Evolutionary conservation across 2,797 vertebrate genomes (phyloP), one percentile per base, ranked within the genome.

Genomic region (Sebastes nivosus): DNA sequence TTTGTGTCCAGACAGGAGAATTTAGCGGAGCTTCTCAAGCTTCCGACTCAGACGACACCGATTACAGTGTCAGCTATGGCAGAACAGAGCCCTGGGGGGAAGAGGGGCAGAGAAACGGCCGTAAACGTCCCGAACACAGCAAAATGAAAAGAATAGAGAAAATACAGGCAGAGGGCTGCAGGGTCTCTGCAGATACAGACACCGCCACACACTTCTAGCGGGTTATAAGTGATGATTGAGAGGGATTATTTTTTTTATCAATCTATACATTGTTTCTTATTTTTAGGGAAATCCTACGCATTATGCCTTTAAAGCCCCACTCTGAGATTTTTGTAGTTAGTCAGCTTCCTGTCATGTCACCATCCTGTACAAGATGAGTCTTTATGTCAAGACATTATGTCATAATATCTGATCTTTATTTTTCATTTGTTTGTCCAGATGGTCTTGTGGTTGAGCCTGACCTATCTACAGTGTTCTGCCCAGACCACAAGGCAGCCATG

Each of bases 401-500:
- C 14, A 20, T 36, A 16, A 58, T 4, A 22, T 73, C 5, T 65
- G 25, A 84, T 80, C 12, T 75, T 59, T 71, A 10, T 11, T 34
- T 65, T 63, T 71, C 5, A 2, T 59, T 66, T 80, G 2, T 78
- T 67, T 71, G 24, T 89, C 2, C 71, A 99, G 98, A 97, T 93
- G 97, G 97, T 83, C 91, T 92, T 66, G 92, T 97, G 92, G 93
- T 96, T 85, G 97, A 99, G 93, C 97, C 97, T 71, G 96, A 99
- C 92, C 96, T 98, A 92, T 97, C 97, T 67, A 97, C 95, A 24
- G 96, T 97, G 76, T 98, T 99, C 95, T 99, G 97, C 93, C 98
- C 98, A 66, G 97, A 99, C 95, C 98, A 99, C 95, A 99, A 99
- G 90, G 97, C 98, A 88, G 97, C 98, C 71, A 98, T 99, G 97